These are phyloP conservation scores for Dione vanillae DNA, from an alignment of 2,888 invertebrate species.

Conservation along the genomic window DNA sequence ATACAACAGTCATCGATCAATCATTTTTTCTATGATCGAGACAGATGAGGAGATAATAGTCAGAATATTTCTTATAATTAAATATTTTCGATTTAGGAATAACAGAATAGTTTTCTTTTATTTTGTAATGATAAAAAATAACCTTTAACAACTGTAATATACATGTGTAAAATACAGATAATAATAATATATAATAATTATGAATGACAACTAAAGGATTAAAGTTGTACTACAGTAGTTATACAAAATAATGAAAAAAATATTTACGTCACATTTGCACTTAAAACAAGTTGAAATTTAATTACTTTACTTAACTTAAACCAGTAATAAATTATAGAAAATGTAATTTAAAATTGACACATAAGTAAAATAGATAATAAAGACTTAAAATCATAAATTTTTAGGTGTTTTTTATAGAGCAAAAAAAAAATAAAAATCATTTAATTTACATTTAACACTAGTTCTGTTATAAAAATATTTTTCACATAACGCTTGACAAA, in stretches of 20 bases:
- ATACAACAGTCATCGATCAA: constrained; percentile 19
- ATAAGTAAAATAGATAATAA: neutral
- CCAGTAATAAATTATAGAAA: too few relatives aligned
- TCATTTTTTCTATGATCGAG: constrained; percentile 10
- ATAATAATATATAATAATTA: neutral
- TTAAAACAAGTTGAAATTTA: too few relatives aligned
- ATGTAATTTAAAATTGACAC: neutral
- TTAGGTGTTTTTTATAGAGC: neutral
- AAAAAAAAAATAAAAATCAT: constrained; percentile 12
- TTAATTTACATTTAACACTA: constrained; percentile 31
- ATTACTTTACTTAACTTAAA: too few relatives aligned
- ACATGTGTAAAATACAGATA: neutral
- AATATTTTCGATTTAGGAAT: neutral
- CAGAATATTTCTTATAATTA: constrained; percentile 3
- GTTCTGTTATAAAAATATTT: constrained; percentile 30
- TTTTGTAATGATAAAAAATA: neutral
- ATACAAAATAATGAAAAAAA: too few relatives aligned
- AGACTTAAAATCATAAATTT: neutral
- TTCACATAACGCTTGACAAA: constrained; percentile 41
- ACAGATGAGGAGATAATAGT: neutral
- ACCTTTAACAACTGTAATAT: neutral
- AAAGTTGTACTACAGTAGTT: too few relatives aligned
- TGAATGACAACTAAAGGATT: too few relatives aligned
- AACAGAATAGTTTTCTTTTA: neutral
- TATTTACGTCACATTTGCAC: too few relatives aligned